Conservation (phyloP, 1,140 invertebrate species). For the Aphaenogaster rudis region DNA sequence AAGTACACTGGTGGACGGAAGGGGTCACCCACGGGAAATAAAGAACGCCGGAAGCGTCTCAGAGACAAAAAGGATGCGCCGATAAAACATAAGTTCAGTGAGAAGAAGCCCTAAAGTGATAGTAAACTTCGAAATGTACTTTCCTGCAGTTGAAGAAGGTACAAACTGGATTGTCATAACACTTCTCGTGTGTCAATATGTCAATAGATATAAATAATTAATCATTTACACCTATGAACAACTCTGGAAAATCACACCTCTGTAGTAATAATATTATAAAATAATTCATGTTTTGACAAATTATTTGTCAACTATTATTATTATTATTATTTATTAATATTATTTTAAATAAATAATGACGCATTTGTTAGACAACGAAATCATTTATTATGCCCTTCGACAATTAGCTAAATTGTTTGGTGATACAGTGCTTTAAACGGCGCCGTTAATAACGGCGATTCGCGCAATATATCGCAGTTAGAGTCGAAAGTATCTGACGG, state of each 20-base stretch:
- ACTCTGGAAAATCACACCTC: neutral
- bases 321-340: neutral
- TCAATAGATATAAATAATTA: neutral
- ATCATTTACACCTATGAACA: neutral
- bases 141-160: slow-evolving; percentile 17
- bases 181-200: neutral
- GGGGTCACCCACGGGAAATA: slow-evolving; percentile 60
- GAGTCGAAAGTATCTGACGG: slow-evolving; percentile 40
- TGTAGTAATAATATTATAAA: neutral
- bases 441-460: slow-evolving; percentile 38
- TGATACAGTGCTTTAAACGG: slow-evolving; percentile 22
- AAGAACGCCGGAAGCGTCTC: slow-evolving; percentile 68
- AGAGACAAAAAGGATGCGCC: slow-evolving; percentile 65
- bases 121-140: slow-evolving; percentile 69
- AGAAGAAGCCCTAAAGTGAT: slow-evolving; percentile 66
- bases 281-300: neutral
- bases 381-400: neutral
- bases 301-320: neutral
- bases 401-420: slow-evolving; percentile 46
- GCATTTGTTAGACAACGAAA: neutral
- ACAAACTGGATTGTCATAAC: slow-evolving; percentile 1
- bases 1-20: slow-evolving; percentile 35
- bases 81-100: slow-evolving; percentile 75
- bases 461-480: slow-evolving; percentile 46
- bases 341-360: neutral